These are phyloP conservation scores for Tinamus guttatus DNA, from an alignment of 2,113 vertebrate species.

Conservation along the genomic window DNA sequence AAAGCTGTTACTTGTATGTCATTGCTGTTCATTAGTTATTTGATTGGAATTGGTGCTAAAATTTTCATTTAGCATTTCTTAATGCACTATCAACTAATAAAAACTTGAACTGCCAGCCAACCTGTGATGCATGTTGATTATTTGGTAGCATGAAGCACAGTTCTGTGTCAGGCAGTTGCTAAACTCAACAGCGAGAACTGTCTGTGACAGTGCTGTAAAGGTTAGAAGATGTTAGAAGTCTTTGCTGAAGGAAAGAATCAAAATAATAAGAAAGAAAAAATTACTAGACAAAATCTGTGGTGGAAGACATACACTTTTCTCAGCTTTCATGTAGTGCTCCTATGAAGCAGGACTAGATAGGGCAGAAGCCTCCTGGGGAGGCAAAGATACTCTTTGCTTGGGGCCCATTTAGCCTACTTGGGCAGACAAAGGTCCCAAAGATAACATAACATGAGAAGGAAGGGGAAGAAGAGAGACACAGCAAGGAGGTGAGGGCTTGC, in stretches of 20 bases:
- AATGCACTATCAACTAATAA: neutral
- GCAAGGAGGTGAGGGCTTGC: neutral
- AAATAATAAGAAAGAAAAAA: neutral
- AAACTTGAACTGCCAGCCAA: rapidly evolving
- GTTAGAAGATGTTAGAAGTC: neutral
- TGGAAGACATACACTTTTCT: neutral
- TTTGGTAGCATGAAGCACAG: neutral
- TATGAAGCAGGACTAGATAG: neutral
- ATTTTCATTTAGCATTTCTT: neutral
- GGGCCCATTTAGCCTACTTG: neutral
- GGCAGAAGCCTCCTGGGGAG: neutral
- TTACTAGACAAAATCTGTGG: neutral
- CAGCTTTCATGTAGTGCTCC: neutral
- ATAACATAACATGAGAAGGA: neutral
- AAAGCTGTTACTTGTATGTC: neutral
- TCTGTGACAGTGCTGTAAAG: neutral
- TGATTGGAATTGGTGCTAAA: neutral
- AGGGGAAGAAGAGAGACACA: neutral
- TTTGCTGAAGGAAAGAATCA: neutral
- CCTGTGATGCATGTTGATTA: neutral
- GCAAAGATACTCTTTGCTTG: neutral
- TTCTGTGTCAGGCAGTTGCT: neutral
- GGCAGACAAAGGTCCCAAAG: neutral
- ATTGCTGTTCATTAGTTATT: neutral
- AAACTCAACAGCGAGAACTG: neutral